Base-by-base conservation (phyloP, 2,797 vertebrate genomes). In the Todus mexicanus region DNA sequence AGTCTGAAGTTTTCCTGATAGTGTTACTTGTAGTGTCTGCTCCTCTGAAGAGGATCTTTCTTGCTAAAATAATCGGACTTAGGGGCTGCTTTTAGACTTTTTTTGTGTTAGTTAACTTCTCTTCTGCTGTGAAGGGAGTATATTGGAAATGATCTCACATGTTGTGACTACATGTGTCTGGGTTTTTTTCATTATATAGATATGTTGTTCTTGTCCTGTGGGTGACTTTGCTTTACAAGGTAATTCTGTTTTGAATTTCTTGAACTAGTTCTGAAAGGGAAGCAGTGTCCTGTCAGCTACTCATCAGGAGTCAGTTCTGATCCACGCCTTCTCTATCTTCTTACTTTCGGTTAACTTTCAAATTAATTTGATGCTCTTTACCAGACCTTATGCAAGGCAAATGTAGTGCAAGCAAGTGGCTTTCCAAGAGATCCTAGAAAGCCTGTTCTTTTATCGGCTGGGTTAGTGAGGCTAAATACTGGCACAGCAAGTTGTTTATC, bases 361-460 rank as follows among this genome's bases (percentile, higher is more conserved):
- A 4, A 66, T 94, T 77, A 16, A 29, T 73, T 61, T 68, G 26
- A 4, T 66, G 14, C 15, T 77, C 11, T 75, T 56, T 61, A 61
- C 19, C 7, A 75, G n/a, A 22, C n/a, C 23, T 74, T 51, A 26
- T 5, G 19, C 20, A 47, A 72, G 22, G 42, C 19, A 66, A 57
- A 23, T 25, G 14, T 21, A 37, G 47, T 42, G 40, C n/a, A 35
- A 21, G 38, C 6, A 6, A 76, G 37, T 18, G 9, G 50, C 70
- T 88, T 91, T 75, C 63, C 51, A 83, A 57, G 63, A 70, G 59
- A 73, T 86, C 70, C 70, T 86, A 61, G 70, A 93, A 88, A 88
- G 59, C 43, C 12, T 2, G 0, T 48, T 87, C 19, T 77, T 68
- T 43, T 35, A 20, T 85, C 40, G 9, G 25, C 42, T 25, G 70